These are phyloP conservation scores for Melanotaenia trifasciata DNA, from an alignment of 2,797 vertebrate species.

Conservation along the genomic window DNA sequence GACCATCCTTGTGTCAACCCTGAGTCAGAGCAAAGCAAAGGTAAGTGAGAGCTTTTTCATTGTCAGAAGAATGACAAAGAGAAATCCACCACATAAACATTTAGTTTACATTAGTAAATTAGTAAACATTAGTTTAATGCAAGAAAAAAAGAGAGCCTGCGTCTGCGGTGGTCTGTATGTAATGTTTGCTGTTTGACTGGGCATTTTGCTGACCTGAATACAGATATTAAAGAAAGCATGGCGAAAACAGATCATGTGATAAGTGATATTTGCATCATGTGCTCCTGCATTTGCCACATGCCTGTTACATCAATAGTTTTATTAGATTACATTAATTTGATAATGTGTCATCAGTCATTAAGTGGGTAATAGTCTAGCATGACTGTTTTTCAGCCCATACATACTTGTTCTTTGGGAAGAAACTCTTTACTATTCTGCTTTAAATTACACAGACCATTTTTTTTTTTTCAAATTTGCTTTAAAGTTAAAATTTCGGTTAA, in stretches of 20 bases:
- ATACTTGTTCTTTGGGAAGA: neutral
- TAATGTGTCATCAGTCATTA: constrained; percentile 49
- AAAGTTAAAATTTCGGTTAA: constrained; percentile 7
- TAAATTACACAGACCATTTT: constrained; percentile 5
- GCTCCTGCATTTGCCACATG: constrained; percentile 54
- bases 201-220: constrained; percentile 38
- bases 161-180: neutral
- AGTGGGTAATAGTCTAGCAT: constrained; percentile 13
- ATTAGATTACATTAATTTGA: constrained; percentile 69
- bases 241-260: constrained; percentile 65
- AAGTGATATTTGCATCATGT: constrained; percentile 70
- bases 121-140: neutral
- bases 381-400: constrained; percentile 3
- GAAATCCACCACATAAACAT: neutral
- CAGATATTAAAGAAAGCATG: constrained; percentile 25
- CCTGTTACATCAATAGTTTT: constrained; percentile 51
- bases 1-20: constrained; percentile 80
- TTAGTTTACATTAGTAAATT: neutral
- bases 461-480: neutral
- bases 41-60: constrained; percentile 72
- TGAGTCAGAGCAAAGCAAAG: constrained; percentile 83
- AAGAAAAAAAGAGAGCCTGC: neutral
- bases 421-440: neutral
- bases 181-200: constrained; percentile 16
- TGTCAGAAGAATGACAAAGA: neutral